Evolutionary conservation across 2,797 vertebrate genomes (phyloP), one percentile per base, ranked within the genome.

Genomic region (Odontamblyopus lacepedii): DNA sequence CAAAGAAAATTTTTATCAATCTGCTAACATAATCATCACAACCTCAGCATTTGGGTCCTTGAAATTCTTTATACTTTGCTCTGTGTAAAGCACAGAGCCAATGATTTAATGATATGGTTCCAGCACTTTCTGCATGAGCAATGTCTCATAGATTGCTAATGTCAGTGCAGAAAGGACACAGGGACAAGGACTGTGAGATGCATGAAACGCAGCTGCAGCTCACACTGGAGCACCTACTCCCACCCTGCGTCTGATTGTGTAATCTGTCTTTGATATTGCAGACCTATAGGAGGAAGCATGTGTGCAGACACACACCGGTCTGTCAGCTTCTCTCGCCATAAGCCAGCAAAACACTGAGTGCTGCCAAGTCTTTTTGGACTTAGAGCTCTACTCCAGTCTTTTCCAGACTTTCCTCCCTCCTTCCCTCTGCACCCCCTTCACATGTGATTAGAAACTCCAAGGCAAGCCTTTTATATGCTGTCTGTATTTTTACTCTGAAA

Each of bases 361-460:
- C 75, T 84, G 85, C 86, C 89, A 92, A 91, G 83, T 83, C 82
- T 84, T 92, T 91, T 85, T 79, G 84, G 82, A 87, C 79, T 80
- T 74, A 85, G 80, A 85, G 69, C 75, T 86, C 66, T 44, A 74
- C 74, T 77, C 72, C 82, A 81, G 73, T 85, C 83, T 87, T 88
- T 91, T 91, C 86, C 88, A 91, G 83, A 84, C 82, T 78, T 57
- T 56, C 75, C 23, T 75, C 65, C 61, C 66, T 65, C 57, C 32
- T 48, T 53, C 63, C 50, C 53, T 62, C 65, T 71, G 38, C 51
- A 78, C 70, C 64, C 72, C 64, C 70, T 57, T 70, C 41, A 83
- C 82, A 83, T 82, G 74, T 79, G 83, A 82, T 72, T 44, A 4
- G 79, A 78, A 76, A 80, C 77, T 73, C 77, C 73, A 70, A 70